phyloP scores from a whole-genome alignment of 2,113 vertebrate genomes.

The Equus przewalskii region DNA sequence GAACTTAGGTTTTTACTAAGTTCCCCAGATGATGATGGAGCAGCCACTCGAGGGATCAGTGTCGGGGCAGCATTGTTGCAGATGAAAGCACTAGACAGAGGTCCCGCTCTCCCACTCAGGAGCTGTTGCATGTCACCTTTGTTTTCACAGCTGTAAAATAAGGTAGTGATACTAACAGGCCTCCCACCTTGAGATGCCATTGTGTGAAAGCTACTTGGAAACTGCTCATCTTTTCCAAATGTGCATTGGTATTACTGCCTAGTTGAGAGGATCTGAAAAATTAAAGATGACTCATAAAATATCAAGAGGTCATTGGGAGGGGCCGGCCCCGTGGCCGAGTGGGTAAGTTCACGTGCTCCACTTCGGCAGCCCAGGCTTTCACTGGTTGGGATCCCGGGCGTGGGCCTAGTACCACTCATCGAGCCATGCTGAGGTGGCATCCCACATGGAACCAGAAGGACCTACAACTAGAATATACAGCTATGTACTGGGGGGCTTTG shows the following conservation, averaged over 20 bases:
- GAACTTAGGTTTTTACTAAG: neutral
- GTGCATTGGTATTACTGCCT: neutral
- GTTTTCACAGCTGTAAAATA: neutral
- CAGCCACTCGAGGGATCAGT: neutral
- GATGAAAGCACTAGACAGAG: neutral
- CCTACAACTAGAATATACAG: no score
- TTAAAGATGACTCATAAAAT: neutral
- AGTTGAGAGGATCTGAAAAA: neutral
- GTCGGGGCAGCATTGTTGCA: neutral
- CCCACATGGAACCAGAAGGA: no score
- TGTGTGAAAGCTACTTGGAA: neutral
- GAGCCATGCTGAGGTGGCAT: no score
- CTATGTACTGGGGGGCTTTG: no score
- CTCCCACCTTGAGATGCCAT: accelerated
- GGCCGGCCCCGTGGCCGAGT: no score
- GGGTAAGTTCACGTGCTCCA: no score
- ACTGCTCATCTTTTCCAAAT: neutral
- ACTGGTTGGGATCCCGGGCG: no score
- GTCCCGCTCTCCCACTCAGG: neutral
- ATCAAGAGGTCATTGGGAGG: neutral
- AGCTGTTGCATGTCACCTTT: accelerated
- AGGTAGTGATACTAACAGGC: neutral
- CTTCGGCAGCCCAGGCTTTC: no score
- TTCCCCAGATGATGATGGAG: neutral
- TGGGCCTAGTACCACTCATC: no score